These are phyloP conservation scores for Leucoraja erinaceus DNA, from an alignment of 2,113 vertebrate genomes.

Conservation along the genomic window DNA sequence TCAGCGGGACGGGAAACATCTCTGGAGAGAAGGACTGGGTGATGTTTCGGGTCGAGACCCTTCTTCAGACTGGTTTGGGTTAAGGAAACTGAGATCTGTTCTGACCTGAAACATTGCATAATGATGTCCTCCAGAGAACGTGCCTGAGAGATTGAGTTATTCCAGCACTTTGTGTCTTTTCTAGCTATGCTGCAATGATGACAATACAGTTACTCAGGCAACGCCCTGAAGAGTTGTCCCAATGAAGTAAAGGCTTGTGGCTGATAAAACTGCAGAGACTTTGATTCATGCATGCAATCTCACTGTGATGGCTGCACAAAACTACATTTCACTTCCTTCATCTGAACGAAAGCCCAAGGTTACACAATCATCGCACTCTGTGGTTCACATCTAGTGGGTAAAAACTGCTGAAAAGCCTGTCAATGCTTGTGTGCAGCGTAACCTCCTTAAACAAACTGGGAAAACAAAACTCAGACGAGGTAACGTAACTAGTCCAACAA, in stretches of 20 bases:
- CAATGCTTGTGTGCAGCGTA: not conserved
- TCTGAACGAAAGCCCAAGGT: slow-evolving; percentile 12
- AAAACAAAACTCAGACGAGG: not conserved
- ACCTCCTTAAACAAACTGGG: not conserved
- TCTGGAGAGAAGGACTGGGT: too few species aligned
- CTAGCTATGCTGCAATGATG: not conserved
- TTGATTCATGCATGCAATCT: not conserved
- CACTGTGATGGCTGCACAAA: not conserved
- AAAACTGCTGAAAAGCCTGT: not conserved
- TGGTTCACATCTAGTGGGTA: not conserved
- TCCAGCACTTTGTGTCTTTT: too few species aligned
- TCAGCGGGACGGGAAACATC: too few species aligned
- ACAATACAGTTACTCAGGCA: not conserved
- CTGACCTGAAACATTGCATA: too few species aligned
- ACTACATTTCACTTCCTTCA: not conserved
- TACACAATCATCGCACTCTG: not conserved
- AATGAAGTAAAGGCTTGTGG: not conserved
- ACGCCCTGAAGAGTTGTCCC: too few species aligned
- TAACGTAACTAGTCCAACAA: not conserved
- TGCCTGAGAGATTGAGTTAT: too few species aligned
- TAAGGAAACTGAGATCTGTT: too few species aligned
- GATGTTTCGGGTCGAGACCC: too few species aligned
- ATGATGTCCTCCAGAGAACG: too few species aligned
- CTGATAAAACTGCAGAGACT: not conserved
- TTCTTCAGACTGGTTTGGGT: too few species aligned